Percentiles rank a stretch among this genome's conserved stretches.
These are phyloP conservation scores for Heliconius congener DNA, from an alignment of 1,140 invertebrate species.

Conservation along the genomic window DNA sequence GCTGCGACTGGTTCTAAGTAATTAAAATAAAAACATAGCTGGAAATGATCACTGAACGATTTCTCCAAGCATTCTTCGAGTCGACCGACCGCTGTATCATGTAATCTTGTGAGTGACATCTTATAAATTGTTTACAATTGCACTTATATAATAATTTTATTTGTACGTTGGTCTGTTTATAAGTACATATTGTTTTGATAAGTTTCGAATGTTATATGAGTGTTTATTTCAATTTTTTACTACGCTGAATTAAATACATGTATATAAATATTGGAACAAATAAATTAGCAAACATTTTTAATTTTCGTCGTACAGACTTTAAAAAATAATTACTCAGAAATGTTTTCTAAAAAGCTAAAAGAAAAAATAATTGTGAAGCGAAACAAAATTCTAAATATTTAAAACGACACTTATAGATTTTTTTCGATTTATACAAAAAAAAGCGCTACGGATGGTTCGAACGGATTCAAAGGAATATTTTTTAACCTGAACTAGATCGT, in stretches of 20 bases:
- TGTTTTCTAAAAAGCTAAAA: background rate
- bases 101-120: constrained; percentile 79
- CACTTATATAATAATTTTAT: background rate
- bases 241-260: too few species aligned
- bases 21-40: constrained; percentile 79
- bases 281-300: too few species aligned
- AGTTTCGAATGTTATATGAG: too few species aligned
- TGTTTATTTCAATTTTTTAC: too few species aligned
- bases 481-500: constrained; percentile 7
- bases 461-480: constrained; percentile 5
- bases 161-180: background rate
- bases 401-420: background rate
- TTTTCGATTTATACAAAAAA: background rate
- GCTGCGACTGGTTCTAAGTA: constrained; percentile 60
- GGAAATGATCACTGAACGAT: constrained; percentile 70
- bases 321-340: too few species aligned
- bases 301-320: too few species aligned
- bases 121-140: constrained; percentile 49
- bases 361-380: background rate
- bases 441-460: background rate
- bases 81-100: constrained; percentile 56
- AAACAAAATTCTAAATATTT: background rate
- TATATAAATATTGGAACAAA: too few species aligned
- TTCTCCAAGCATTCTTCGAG: constrained; percentile 73
- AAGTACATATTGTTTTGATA: background rate